A percentile compares a stretch with the other conserved stretches of the same genome.
Evolutionary conservation across 2,113 vertebrate species (phyloP).

Genomic region (Dascyllus trimaculatus): DNA sequence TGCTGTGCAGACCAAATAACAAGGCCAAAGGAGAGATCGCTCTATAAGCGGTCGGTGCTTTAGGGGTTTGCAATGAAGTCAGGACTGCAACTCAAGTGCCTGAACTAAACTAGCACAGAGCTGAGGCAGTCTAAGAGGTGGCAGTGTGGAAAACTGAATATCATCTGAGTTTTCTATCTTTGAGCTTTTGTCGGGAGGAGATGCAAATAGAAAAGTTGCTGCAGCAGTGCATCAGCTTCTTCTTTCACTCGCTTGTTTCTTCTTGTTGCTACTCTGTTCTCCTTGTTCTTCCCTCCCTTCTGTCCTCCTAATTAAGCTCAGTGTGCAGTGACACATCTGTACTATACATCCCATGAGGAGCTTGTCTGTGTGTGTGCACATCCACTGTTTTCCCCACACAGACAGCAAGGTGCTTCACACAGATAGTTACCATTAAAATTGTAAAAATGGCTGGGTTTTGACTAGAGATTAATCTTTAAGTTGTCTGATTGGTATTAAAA

Average conservation of each 20-base stretch:
- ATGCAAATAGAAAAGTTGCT: conserved; percentile 37
- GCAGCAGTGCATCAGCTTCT: conserved; percentile 29
- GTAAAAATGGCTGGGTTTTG: conserved; percentile 10
- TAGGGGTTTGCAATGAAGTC: conserved; percentile 41
- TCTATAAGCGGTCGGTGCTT: conserved; percentile 23
- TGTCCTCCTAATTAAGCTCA: conserved; percentile 66
- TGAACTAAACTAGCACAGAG: conserved; percentile 20
- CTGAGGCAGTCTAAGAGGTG: conserved; percentile 10
- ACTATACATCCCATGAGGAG: conserved; percentile 48
- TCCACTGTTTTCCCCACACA: conserved; percentile 4
- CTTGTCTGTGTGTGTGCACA: neutral
- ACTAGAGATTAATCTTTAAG: conserved; percentile 17
- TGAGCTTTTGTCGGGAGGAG: conserved; percentile 15
- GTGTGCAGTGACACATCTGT: conserved; percentile 62
- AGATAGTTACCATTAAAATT: conserved; percentile 4
- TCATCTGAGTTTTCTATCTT: conserved; percentile 16
- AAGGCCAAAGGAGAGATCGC: conserved; percentile 42
- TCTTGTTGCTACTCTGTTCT: neutral
- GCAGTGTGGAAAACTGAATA: conserved; percentile 21
- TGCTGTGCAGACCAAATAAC: conserved; percentile 31
- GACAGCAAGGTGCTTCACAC: conserved; percentile 9
- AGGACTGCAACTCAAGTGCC: conserved; percentile 19
- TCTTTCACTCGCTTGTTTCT: neutral
- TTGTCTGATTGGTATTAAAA: conserved; percentile 5
- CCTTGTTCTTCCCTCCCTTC: conserved; percentile 15